Evolutionary conservation across 2,888 invertebrate genomes (phyloP), one percentile per base, ranked within the genome.

Genomic region (Drosophila rellima): DNA sequence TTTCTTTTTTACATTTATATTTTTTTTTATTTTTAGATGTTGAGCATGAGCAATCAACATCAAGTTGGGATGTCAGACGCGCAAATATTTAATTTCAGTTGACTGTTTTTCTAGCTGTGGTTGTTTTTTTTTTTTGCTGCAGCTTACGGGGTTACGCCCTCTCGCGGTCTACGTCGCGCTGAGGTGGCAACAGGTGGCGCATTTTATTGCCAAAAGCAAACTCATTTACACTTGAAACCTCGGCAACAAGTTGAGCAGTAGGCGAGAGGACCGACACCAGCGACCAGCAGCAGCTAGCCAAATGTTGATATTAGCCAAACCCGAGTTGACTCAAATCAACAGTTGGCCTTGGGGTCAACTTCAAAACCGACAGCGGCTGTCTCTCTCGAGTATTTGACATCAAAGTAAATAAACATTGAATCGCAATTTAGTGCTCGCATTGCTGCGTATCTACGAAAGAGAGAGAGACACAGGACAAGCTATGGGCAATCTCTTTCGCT

Each of bases 141-240:
- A 60, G 17, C 35, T 45, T 17, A 26, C 2, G 13, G 60, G 29
- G 11, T 11, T 20, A 23, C 7, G 3, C 8, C 10, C n/a, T 15
- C n/a, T 15, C 18, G 10, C 8, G 10, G 18, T 23, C 17, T 17
- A 17, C 0, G 10, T 42, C 17, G n/a, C 18, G 20, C n/a, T 26
- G 42, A 11, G 20, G 18, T 39, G 80, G 73, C 83, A 85, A 83
- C 83, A 84, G 83, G 85, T 83, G 70, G 40, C 69, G 54, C 67
- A 70, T 80, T 82, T 84, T 70, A 64, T 76, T 61, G 70, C 63
- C 51, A 71, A 78, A 84, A 74, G 74, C 63, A 83, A 84, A 82
- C 80, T 86, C 80, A 84, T 84, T 84, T 84, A 69, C 84, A 85
- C 83, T 85, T 78, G 76, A 73, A 60, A 56, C 79, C 74, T 48